Evolutionary conservation across 2,113 vertebrate genomes (phyloP).

Genomic region (Rattus norvegicus): DNA sequence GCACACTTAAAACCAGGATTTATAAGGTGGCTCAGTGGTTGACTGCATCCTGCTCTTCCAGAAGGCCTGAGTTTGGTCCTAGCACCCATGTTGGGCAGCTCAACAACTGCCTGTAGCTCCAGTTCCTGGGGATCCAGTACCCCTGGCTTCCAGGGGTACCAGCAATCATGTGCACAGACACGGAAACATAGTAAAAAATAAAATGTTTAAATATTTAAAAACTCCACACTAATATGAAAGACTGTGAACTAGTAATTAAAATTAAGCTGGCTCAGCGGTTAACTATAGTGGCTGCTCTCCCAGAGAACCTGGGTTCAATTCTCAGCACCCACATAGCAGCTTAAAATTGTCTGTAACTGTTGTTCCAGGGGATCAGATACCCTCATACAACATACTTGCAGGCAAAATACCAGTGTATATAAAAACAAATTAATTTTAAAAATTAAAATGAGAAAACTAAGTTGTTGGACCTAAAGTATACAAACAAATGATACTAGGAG

Average conservation of each 20-base stretch:
- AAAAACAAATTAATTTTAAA: not conserved
- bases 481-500: not conserved
- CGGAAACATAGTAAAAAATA: not conserved
- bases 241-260: not conserved
- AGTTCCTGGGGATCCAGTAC: not conserved
- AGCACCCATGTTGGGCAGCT: not conserved
- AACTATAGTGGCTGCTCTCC: not conserved
- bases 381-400: not conserved
- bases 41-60: not conserved
- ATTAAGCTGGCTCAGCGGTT: not conserved
- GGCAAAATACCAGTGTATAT: not conserved
- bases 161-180: not conserved
- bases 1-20: not conserved
- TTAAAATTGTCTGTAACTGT: not conserved
- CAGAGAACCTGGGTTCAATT: not conserved
- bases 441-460: slow-evolving; percentile 21
- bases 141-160: not conserved
- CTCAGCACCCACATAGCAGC: too few species aligned
- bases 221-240: not conserved
- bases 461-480: not conserved
- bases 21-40: not conserved
- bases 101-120: not conserved
- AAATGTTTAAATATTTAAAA: not conserved
- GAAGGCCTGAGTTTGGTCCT: not conserved
- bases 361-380: not conserved